These are phyloP conservation scores for Sebastes umbrosus DNA, from an alignment of 2,797 vertebrate genomes.

Conservation along the genomic window DNA sequence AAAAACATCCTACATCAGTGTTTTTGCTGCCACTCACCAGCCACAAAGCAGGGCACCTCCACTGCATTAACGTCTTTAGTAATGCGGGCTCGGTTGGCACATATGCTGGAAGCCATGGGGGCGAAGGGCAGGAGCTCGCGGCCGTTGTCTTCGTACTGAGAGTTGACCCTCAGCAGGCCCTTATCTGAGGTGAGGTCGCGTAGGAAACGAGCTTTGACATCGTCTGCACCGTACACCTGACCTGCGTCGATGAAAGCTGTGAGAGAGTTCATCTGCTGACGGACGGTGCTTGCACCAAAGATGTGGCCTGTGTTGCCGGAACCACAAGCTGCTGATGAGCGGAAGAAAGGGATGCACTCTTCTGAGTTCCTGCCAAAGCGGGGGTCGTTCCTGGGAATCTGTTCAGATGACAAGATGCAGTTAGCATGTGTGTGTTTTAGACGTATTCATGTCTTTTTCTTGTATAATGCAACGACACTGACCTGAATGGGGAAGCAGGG, in stretches of 20 bases:
- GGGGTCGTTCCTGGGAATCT: constrained; percentile 81
- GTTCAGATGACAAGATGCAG: not conserved
- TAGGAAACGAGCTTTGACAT: constrained; percentile 67
- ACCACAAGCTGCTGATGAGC: constrained; percentile 82
- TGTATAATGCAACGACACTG: not conserved
- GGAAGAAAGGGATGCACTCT: constrained; percentile 85
- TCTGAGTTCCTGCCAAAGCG: constrained; percentile 47
- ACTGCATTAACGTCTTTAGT: constrained; percentile 20
- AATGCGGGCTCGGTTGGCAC: constrained; percentile 76
- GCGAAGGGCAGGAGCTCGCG: constrained; percentile 84
- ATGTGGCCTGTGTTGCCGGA: constrained; percentile 48
- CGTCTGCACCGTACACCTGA: constrained; percentile 84
- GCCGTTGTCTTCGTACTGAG: constrained; percentile 72
- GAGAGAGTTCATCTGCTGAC: constrained; percentile 87
- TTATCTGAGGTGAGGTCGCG: constrained; percentile 74
- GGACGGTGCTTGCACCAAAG: constrained; percentile 49
- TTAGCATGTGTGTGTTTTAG: not conserved
- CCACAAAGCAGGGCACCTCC: constrained; percentile 86
- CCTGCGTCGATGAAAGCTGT: constrained; percentile 86
- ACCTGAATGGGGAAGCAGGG: constrained; percentile 87
- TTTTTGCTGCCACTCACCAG: constrained; percentile 76
- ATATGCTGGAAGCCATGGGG: constrained; percentile 61
- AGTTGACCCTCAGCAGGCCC: constrained; percentile 86
- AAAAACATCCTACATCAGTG: not conserved
- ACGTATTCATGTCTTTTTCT: not conserved